Base-by-base conservation (phyloP, 2,888 invertebrate species). In the Tenthredo amoena region DNA sequence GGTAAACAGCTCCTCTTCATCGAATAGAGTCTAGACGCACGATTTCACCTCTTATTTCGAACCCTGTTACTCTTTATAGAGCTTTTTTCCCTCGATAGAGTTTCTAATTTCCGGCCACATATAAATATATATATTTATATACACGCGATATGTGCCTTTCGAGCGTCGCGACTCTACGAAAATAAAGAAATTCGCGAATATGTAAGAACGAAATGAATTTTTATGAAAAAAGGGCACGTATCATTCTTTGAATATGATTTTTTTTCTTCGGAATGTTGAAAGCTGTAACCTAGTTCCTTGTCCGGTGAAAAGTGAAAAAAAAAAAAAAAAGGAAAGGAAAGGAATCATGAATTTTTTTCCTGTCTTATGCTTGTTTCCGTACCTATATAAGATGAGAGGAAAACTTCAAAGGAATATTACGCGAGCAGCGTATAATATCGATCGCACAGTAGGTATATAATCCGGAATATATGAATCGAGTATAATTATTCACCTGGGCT, bases 21-120 rank as follows among this genome's bases (percentile, higher is more conserved):
- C 68, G 34, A 18, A 15, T 34, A 43, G 12, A 43, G 74, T 43
- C 40, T 43, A 74, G 40, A 74, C 74, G 43, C 43, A 31, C n/a
- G 74, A 74, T 43, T 43, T 74, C 43, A 26, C 74, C 74, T 40
- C 10, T 21, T 74, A 68, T 34, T 68, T 34, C 18, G 18, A 34
- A 34, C 26, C 62, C 26, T 62, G 62, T 62, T 62, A 62, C n/a
- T n/a, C 1, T 55, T 55, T n/a, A 6, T 55, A 55, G n/a, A n/a
- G 6, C 7, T 55, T 55, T 55, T 31, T 65, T 10, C 65, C 50
- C 18, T 10, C 68, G 26, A 68, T 5, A 12, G 21, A 43, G 72
- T 40, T 72, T 43, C n/a, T 40, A 72, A 72, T 72, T 72, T 72
- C 72, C 72, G 72, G 72, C 43, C n/a, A 72, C 21, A 72, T 47